phyloP scores from a whole-genome alignment of 1,140 invertebrate species.

The Mylabris phalerata region DNA sequence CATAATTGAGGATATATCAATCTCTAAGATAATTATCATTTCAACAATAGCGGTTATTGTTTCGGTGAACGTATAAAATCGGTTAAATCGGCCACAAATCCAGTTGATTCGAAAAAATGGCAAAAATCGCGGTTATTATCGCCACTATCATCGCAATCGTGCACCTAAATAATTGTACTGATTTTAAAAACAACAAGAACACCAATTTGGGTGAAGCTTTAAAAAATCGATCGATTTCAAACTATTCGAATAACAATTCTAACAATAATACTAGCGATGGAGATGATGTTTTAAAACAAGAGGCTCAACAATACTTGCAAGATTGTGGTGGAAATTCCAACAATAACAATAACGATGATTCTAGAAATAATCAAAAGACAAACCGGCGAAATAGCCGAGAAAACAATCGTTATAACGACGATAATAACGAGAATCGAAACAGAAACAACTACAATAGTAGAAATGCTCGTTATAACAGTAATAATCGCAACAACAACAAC shows the following conservation, averaged over 20 bases:
- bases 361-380: slow-evolving; percentile 6
- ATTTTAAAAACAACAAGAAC: slow-evolving; percentile 7
- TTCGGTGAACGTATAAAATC: too few species aligned
- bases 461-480: not conserved
- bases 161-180: not conserved
- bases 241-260: not conserved
- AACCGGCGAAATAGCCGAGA: not conserved
- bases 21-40: too few species aligned
- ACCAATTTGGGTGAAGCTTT: slow-evolving; percentile 15
- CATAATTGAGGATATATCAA: too few species aligned
- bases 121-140: too few species aligned
- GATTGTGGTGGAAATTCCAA: slow-evolving; percentile 15
- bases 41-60: too few species aligned
- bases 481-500: slow-evolving; percentile 17
- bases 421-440: slow-evolving; percentile 3
- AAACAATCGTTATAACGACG: slow-evolving; percentile 2
- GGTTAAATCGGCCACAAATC: too few species aligned
- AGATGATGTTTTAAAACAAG: slow-evolving; percentile 14
- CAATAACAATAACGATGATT: slow-evolving; percentile 15
- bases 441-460: too few species aligned
- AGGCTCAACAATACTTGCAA: slow-evolving; percentile 16
- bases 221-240: slow-evolving; percentile 7
- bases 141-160: too few species aligned
- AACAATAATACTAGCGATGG: slow-evolving; percentile 11
- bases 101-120: too few species aligned